A percentile compares a stretch with the other conserved stretches of the same genome.
These are phyloP conservation scores for Drosophila carrolli DNA, from an alignment of 1,140 invertebrate species.

Conservation along the genomic window DNA sequence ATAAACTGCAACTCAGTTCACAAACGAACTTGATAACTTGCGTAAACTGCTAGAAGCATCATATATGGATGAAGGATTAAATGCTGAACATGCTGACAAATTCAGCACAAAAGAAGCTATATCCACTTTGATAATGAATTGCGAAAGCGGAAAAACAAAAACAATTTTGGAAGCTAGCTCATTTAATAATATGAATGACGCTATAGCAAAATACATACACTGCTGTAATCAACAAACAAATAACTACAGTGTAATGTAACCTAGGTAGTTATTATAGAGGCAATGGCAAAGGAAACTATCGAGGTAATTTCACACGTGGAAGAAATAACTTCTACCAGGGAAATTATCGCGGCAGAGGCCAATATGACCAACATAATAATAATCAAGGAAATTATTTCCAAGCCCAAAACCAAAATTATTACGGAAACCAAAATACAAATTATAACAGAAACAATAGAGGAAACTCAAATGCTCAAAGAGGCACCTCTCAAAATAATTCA, in stretches of 20 bases:
- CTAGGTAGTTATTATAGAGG: not conserved
- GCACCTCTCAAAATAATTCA: too few relatives aligned
- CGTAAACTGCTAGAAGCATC: not conserved
- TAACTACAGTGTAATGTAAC: not conserved
- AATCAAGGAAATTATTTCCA: not conserved
- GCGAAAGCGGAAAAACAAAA: not conserved
- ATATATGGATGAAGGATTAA: not conserved
- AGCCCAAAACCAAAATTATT: not conserved
- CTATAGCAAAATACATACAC: not conserved
- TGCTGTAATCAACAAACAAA: not conserved
- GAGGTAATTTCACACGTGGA: not conserved
- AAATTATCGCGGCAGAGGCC: not conserved
- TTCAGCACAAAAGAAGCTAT: not conserved
- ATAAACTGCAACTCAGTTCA: too few relatives aligned
- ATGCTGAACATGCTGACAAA: slow-evolving; percentile 1
- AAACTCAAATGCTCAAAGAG: too few relatives aligned
- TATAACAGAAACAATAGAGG: not conserved
- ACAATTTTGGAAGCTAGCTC: not conserved
- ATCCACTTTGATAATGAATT: not conserved
- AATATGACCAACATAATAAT: not conserved
- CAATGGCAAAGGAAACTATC: not conserved
- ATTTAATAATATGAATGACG: not conserved
- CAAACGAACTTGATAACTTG: not conserved
- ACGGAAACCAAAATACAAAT: not conserved
- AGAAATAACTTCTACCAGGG: not conserved